Percentiles rank a stretch among this genome's conserved stretches.
Evolutionary conservation across 2,113 vertebrate genomes (phyloP).

Genomic region (Esox niger): DNA sequence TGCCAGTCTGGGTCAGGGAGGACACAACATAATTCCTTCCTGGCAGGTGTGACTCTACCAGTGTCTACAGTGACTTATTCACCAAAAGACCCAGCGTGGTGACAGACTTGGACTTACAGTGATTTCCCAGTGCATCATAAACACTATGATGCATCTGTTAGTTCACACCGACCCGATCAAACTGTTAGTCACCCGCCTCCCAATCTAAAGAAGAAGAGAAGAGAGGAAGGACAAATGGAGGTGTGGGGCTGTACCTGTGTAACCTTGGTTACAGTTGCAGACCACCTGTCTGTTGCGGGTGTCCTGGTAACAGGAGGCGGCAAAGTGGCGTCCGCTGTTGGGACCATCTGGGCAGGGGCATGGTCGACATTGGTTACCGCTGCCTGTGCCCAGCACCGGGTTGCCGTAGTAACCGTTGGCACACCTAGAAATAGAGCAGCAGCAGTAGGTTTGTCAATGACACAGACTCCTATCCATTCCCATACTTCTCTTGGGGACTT

Average conservation of each 20-base stretch:
- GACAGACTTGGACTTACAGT: too few relatives aligned
- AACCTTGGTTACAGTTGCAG: conserved; percentile 90
- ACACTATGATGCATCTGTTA: background rate
- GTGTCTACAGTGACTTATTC: background rate
- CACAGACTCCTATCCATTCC: background rate
- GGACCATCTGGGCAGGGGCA: conserved; percentile 93
- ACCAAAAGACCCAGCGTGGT: background rate
- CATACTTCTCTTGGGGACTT: background rate
- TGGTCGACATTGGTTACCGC: conserved; percentile 79
- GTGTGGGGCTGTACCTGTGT: conserved; percentile 78
- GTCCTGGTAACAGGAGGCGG: conserved; percentile 90
- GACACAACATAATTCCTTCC: conserved; percentile 36
- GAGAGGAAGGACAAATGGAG: background rate
- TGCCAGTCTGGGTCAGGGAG: conserved; percentile 48
- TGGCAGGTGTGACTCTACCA: conserved; percentile 14
- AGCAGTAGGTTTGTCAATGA: background rate
- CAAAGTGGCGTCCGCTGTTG: conserved; percentile 82
- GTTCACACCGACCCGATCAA: background rate
- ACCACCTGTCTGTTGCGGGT: conserved; percentile 80
- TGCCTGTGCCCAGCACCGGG: conserved; percentile 77
- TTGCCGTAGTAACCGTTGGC: conserved; percentile 85
- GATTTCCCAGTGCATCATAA: background rate
- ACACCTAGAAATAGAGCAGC: conserved; percentile 70
- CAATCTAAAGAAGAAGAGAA: background rate
- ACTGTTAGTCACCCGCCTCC: background rate